A percentile compares a stretch with the other conserved stretches of the same genome.
These are phyloP conservation scores for Anas bahamensis DNA, from an alignment of 2,797 vertebrate genomes.

Conservation along the genomic window DNA sequence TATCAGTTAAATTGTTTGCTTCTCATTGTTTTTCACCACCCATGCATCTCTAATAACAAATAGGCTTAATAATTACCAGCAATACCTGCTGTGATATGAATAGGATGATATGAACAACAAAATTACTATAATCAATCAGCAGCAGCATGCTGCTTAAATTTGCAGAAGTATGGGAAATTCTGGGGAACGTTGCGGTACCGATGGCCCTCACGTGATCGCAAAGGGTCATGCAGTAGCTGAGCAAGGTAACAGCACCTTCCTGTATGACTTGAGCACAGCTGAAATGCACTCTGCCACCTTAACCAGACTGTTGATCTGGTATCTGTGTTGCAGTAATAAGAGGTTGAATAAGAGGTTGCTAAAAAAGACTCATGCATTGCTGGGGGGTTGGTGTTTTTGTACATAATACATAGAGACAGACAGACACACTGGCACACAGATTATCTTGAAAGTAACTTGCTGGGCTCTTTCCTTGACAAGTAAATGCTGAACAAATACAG, in stretches of 20 bases:
- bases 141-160: neutral
- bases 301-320: neutral
- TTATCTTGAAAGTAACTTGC: neutral
- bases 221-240: neutral
- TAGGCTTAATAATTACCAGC: conserved; percentile 61
- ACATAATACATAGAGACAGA: neutral
- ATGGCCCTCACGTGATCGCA: neutral
- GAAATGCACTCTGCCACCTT: neutral
- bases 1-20: conserved; percentile 41
- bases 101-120: conserved; percentile 45
- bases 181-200: accelerated
- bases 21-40: conserved; percentile 33
- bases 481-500: neutral
- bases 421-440: neutral
- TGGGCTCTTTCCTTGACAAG: neutral
- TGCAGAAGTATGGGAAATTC: conserved; percentile 11
- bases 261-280: neutral
- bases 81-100: conserved; percentile 61
- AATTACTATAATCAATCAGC: conserved; percentile 52
- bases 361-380: neutral
- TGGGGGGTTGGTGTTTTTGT: neutral
- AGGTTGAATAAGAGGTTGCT: neutral
- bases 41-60: conserved; percentile 56
- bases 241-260: neutral
- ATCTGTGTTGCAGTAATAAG: neutral